Conservation (phyloP, 2,113 vertebrate species). For the Antennarius striatus region DNA sequence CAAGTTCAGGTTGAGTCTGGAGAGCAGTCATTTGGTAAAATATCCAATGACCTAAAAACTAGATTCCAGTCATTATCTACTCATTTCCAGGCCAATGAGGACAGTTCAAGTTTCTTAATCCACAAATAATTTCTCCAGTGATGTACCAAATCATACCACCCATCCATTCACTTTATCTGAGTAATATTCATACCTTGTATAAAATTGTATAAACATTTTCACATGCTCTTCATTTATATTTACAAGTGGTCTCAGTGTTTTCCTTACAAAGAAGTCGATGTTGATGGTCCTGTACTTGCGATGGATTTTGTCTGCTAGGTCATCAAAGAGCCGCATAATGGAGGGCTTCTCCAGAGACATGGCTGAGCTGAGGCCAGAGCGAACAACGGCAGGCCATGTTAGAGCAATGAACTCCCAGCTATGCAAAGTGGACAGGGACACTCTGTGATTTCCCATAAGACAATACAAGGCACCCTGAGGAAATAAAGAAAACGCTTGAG, state of each 20-base stretch:
- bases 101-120: no score
- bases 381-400: constrained; percentile 93
- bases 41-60: no score
- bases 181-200: no score
- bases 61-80: no score
- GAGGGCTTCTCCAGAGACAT: constrained; percentile 98
- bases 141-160: no score
- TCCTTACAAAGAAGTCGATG: constrained; percentile 89
- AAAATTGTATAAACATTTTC: no score
- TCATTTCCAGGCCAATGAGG: no score
- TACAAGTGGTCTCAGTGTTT: neutral
- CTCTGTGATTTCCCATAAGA: constrained; percentile 92
- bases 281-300: constrained; percentile 96
- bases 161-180: no score
- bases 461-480: constrained; percentile 96
- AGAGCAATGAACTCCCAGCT: constrained; percentile 96
- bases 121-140: no score
- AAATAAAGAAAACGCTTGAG: neutral
- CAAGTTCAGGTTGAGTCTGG: no score
- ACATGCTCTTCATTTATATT: no score
- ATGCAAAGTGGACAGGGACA: constrained; percentile 93
- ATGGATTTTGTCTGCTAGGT: constrained; percentile 96
- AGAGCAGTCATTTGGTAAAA: no score
- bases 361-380: constrained; percentile 91
- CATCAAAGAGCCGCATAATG: constrained; percentile 94